Conservation (phyloP, 1,140 invertebrate genomes). For the Augochlora pura region DNA sequence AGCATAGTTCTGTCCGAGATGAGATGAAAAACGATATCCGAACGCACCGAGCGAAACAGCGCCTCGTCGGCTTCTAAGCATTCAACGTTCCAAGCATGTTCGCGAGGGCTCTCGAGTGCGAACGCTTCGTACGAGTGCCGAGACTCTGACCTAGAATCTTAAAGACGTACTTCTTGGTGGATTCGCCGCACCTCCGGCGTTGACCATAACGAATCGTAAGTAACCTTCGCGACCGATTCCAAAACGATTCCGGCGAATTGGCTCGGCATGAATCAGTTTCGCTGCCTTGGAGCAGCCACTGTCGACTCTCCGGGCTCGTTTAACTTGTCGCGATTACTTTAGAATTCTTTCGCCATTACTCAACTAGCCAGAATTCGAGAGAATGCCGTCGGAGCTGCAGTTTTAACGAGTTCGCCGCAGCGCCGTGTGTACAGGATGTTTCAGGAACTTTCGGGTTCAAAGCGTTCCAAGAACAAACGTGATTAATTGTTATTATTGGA, state of each 20-base stretch:
- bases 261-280: conserved; percentile 7
- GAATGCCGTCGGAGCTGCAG: too few species aligned
- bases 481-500: too few species aligned
- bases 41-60: conserved; percentile 20
- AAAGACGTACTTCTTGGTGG: conserved; percentile 28
- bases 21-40: conserved; percentile 39
- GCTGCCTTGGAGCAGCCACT: not conserved
- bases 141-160: conserved; percentile 44
- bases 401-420: too few species aligned
- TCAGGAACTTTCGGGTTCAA: too few species aligned
- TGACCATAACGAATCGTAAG: conserved; percentile 36
- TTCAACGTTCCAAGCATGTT: conserved; percentile 7
- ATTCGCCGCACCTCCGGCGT: not conserved
- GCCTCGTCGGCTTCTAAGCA: conserved; percentile 17
- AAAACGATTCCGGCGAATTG: conserved; percentile 16
- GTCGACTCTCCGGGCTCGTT: too few species aligned
- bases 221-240: conserved; percentile 31
- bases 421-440: too few species aligned
- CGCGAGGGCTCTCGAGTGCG: not conserved
- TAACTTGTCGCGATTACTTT: not conserved
- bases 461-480: too few species aligned
- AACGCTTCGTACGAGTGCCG: not conserved
- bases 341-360: not conserved
- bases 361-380: not conserved
- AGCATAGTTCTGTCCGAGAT: not conserved